phyloP scores from a whole-genome alignment of 2,797 vertebrate species.

The Rousettus madagascariensis region DNA sequence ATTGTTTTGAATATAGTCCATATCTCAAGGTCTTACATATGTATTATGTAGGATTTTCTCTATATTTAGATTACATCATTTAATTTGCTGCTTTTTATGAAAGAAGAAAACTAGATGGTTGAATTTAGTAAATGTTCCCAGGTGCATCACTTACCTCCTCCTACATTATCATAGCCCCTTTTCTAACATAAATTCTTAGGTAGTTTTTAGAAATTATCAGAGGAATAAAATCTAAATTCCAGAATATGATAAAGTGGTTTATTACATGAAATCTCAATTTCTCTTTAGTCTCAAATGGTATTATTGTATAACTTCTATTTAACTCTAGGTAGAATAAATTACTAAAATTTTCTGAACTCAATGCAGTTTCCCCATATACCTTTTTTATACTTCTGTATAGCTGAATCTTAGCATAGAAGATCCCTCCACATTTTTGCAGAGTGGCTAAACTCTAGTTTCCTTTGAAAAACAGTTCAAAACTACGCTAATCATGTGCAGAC shows the following conservation, averaged over 20 bases:
- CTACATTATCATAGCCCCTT: background rate
- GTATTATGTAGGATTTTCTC: background rate
- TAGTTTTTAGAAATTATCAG: background rate
- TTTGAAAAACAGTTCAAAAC: background rate
- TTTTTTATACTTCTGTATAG: background rate
- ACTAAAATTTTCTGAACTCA: background rate
- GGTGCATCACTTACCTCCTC: background rate
- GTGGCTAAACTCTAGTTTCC: background rate
- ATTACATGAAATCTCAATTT: background rate
- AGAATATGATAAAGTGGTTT: background rate
- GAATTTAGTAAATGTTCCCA: background rate
- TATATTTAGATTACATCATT: background rate
- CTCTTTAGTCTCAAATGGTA: background rate
- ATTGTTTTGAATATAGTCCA: background rate
- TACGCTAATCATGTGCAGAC: background rate
- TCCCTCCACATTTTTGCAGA: background rate
- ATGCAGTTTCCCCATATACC: background rate
- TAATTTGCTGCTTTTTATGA: background rate
- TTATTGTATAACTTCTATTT: background rate
- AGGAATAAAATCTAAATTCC: background rate
- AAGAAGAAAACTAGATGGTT: background rate
- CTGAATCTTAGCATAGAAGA: background rate
- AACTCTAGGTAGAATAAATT: background rate
- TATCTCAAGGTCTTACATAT: background rate
- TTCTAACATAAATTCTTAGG: background rate